Evolutionary conservation across 2,113 vertebrate genomes (phyloP).

Genomic region (Cyrtonyx montezumae): DNA sequence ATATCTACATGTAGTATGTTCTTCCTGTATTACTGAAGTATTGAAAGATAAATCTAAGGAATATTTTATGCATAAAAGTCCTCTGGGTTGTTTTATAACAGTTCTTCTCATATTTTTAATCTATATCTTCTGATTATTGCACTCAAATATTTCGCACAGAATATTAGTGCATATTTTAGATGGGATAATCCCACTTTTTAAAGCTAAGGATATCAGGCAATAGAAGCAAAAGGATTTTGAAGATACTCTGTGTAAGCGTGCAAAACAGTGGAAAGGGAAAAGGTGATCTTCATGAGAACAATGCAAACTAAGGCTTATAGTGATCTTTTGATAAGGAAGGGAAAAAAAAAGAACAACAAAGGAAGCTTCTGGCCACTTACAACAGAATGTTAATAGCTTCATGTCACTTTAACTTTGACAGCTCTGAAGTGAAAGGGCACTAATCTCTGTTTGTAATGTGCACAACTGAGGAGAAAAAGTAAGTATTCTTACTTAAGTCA

Average conservation of each 20-base stretch:
- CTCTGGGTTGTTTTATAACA: neutral
- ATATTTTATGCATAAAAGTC: neutral
- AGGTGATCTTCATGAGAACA: constrained; percentile 72
- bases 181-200: neutral
- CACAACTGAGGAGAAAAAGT: constrained; percentile 67
- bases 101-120: neutral
- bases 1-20: neutral
- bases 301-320: constrained; percentile 67
- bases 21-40: neutral
- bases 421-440: constrained; percentile 81
- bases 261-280: constrained; percentile 66
- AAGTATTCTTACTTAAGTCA: constrained; percentile 77
- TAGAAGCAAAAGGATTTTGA: neutral
- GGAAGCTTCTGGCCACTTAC: constrained; percentile 79
- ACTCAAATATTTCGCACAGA: neutral
- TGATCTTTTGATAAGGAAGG: constrained; percentile 65
- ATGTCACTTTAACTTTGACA: constrained; percentile 85
- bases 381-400: constrained; percentile 88
- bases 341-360: neutral
- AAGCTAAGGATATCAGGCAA: neutral
- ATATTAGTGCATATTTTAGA: neutral
- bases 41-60: neutral
- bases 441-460: constrained; percentile 81
- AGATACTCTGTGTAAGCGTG: neutral
- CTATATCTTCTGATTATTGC: neutral